A percentile compares a stretch with the other conserved stretches of the same genome.
These are phyloP conservation scores for Lycaon pictus DNA, from an alignment of 2,113 vertebrate genomes.

Conservation along the genomic window DNA sequence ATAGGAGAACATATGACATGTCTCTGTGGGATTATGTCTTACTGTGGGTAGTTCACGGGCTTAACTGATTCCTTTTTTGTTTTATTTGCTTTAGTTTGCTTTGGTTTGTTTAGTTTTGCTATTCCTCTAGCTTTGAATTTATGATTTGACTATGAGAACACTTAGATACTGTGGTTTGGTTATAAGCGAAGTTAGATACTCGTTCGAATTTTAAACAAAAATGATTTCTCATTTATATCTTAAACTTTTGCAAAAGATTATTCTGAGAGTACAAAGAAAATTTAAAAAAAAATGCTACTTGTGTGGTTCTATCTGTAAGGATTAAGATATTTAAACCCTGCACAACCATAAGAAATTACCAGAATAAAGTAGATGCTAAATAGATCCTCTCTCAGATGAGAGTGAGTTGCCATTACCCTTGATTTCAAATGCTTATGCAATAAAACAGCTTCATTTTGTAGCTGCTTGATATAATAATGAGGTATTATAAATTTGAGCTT, in stretches of 20 bases:
- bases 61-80: not conserved
- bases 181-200: not conserved
- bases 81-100: not conserved
- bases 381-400: not conserved
- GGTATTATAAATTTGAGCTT: not conserved
- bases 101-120: not conserved
- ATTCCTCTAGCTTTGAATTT: not conserved
- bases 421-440: not conserved
- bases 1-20: not conserved
- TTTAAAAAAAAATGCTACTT: not conserved
- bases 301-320: not conserved
- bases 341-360: not conserved
- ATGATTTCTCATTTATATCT: not conserved
- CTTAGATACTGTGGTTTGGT: not conserved
- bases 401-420: not conserved
- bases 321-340: not conserved
- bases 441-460: not conserved
- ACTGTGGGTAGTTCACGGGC: fast-evolving
- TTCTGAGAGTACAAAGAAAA: not conserved
- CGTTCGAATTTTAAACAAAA: not conserved
- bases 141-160: not conserved
- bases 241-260: conserved; percentile 5
- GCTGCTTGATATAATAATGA: not conserved
- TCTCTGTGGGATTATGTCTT: not conserved
- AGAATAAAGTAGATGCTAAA: not conserved